phyloP scores from a whole-genome alignment of 2,113 vertebrate genomes.

The Heteronetta atricapilla region DNA sequence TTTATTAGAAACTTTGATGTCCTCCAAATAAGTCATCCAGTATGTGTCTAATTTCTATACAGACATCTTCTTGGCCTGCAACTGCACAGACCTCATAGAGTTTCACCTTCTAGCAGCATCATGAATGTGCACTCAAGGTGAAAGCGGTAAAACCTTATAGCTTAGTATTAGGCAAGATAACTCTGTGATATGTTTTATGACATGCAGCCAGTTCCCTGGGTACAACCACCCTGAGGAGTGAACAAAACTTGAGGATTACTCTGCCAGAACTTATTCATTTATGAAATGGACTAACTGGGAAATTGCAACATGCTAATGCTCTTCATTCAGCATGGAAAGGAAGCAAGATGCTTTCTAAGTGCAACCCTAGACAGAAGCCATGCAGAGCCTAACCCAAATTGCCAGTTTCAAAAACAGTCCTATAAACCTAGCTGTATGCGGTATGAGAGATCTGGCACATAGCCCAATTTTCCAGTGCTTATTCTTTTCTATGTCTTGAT shows the following conservation, averaged over 20 bases:
- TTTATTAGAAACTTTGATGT: too few relatives aligned
- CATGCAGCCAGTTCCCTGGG: fast-evolving
- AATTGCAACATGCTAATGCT: background rate
- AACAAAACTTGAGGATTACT: background rate
- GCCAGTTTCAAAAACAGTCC: background rate
- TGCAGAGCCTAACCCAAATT: background rate
- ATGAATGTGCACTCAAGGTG: background rate
- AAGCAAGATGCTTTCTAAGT: background rate
- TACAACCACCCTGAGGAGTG: background rate
- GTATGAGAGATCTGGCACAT: background rate
- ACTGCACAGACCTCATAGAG: background rate
- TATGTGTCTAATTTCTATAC: background rate
- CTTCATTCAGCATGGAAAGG: background rate
- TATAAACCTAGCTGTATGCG: background rate
- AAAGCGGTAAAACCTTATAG: background rate
- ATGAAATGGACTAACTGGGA: background rate
- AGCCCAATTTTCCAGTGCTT: background rate
- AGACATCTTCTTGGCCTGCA: background rate
- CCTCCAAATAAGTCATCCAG: background rate
- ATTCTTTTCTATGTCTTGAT: background rate
- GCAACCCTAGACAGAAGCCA: background rate
- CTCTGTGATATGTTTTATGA: background rate
- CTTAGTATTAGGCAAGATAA: background rate
- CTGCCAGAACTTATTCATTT: background rate
- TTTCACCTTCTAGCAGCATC: background rate